Conservation (phyloP, 2,888 invertebrate genomes). For the Digitonthophagus gazella region DNA sequence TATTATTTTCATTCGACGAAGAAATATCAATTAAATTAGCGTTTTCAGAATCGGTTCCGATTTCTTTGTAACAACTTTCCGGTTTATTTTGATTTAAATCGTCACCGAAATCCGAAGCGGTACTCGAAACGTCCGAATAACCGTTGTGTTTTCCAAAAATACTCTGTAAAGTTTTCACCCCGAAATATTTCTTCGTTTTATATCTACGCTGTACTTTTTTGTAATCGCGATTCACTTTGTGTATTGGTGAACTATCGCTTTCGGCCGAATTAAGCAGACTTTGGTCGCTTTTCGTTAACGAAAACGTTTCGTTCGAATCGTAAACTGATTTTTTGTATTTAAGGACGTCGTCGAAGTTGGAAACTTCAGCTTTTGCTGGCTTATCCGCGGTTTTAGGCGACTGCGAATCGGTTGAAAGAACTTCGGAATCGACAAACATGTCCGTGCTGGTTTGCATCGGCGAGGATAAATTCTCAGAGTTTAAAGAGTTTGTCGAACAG, state of each 20-base stretch:
- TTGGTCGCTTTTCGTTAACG: slow-evolving; percentile 50
- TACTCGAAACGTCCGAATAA: slow-evolving; percentile 51
- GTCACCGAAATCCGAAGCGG: slow-evolving; percentile 47
- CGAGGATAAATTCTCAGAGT: slow-evolving; percentile 52
- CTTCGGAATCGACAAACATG: slow-evolving; percentile 50
- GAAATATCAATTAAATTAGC: slow-evolving; percentile 3
- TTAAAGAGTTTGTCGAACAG: slow-evolving; percentile 50
- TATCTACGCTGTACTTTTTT: slow-evolving; percentile 54
- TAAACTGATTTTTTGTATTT: slow-evolving; percentile 36
- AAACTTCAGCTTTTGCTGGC: slow-evolving; percentile 34
- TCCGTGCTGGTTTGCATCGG: slow-evolving; percentile 55
- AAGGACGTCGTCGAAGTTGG: slow-evolving; percentile 37
- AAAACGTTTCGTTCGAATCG: slow-evolving; percentile 47
- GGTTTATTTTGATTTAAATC: slow-evolving; percentile 31
- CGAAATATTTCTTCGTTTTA: slow-evolving; percentile 53
- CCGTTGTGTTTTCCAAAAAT: slow-evolving; percentile 51
- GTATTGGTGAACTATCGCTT: slow-evolving; percentile 58
- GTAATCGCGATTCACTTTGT: slow-evolving; percentile 51
- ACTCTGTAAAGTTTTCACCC: slow-evolving; percentile 53
- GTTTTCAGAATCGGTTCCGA: slow-evolving; percentile 15
- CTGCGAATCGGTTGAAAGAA: slow-evolving; percentile 50
- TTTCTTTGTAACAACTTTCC: slow-evolving; percentile 24
- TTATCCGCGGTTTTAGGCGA: slow-evolving; percentile 46
- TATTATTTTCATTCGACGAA: slow-evolving; percentile 16
- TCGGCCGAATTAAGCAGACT: slow-evolving; percentile 49